A percentile compares a stretch with the other conserved stretches of the same genome.
Conservation (phyloP, 2,888 invertebrate genomes). For the Pollenia amentaria region DNA sequence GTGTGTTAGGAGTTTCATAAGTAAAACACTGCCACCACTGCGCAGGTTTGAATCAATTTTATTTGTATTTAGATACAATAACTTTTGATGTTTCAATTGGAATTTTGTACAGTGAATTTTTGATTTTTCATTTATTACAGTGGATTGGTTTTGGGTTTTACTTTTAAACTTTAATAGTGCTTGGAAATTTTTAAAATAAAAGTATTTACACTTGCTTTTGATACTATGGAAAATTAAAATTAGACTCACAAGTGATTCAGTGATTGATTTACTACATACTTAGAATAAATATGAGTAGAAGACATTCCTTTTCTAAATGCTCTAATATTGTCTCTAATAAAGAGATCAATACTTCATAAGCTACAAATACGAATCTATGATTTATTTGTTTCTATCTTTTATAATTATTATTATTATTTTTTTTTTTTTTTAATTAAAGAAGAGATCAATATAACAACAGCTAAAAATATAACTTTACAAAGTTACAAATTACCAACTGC, state of each 20-base stretch:
- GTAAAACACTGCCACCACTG: slow-evolving; percentile 85
- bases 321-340: slow-evolving; percentile 13
- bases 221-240: slow-evolving; percentile 12
- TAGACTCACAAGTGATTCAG: slow-evolving; percentile 19
- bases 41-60: slow-evolving; percentile 77
- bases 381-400: not conserved
- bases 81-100: slow-evolving; percentile 57
- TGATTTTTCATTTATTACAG: slow-evolving; percentile 75
- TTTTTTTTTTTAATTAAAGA: not conserved
- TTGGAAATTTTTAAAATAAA: slow-evolving; percentile 15
- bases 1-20: slow-evolving; percentile 77
- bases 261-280: slow-evolving; percentile 30
- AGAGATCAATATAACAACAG: slow-evolving; percentile 41
- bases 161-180: slow-evolving; percentile 73
- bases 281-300: slow-evolving; percentile 20
- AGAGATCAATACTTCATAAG: slow-evolving; percentile 12
- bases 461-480: slow-evolving; percentile 45
- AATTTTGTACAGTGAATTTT: slow-evolving; percentile 70
- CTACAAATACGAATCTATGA: slow-evolving; percentile 8
- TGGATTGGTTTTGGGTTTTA: slow-evolving; percentile 76
- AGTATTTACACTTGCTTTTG: slow-evolving; percentile 49
- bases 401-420: not conserved
- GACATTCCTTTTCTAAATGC: slow-evolving; percentile 6
- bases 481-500: slow-evolving; percentile 7
- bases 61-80: slow-evolving; percentile 27